Conservation (phyloP, 2,888 invertebrate genomes). For the Drosophila neonasuta region DNA sequence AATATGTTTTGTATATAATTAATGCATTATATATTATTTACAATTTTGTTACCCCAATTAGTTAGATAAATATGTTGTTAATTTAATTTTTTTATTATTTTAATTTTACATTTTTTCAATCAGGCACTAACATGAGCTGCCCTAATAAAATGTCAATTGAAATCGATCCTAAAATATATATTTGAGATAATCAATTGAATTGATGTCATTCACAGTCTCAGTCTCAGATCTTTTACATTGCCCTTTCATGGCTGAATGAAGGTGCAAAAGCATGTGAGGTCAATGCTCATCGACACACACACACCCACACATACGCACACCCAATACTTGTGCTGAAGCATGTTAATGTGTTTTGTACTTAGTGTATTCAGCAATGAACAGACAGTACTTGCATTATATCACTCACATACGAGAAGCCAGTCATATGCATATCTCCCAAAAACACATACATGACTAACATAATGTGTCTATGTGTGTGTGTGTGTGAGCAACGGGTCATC, state of each 20-base stretch:
- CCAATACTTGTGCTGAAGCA: background rate
- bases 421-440: slow-evolving; percentile 18
- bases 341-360: slow-evolving; percentile 3
- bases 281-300: background rate
- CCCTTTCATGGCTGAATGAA: background rate
- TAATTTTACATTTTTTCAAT: no score
- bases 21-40: no score
- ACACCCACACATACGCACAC: background rate
- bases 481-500: slow-evolving; percentile 6
- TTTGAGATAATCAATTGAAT: background rate
- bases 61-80: no score
- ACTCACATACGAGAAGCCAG: slow-evolving; percentile 2
- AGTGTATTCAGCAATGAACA: background rate
- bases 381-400: slow-evolving; percentile 8
- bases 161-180: background rate
- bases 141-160: no score
- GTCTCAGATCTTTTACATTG: background rate
- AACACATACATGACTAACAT: background rate
- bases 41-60: no score
- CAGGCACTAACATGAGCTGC: no score
- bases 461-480: slow-evolving; percentile 11
- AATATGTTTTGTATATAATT: no score
- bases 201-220: background rate
- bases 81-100: no score
- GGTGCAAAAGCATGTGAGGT: background rate